Evolutionary conservation across 92 coral and sea anemone genomes (phyloP), one percentile per base, ranked within the genome.

Genomic region (Muricea muricata): DNA sequence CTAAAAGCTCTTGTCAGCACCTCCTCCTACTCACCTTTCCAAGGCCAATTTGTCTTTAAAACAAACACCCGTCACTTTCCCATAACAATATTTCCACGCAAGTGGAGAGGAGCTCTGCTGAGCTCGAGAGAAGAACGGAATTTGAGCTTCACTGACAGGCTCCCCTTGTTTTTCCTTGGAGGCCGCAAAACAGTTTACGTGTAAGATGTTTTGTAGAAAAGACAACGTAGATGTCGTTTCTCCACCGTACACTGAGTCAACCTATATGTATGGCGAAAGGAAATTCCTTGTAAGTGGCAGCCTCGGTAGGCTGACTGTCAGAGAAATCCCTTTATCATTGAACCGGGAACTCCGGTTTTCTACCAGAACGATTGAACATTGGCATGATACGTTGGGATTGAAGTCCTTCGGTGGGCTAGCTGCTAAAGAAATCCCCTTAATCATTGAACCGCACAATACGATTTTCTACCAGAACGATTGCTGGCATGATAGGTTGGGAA

Each of bases 201-300:
- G 70, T 14, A 54, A 34, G 0, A 78, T 11, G 17, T 78, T 26
- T 17, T 78, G 61, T 18, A 78, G 30, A 28, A 78, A 75, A 4
- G 80, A 34, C 65, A 75, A 39, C 6, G 83, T 78, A 52, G 78
- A 86, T 34, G 86, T 31, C 6, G 65, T 41, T 60, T 88, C 78
- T 57, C 93, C 88, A 40, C 91, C 84, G 57, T 83, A 46, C 32
- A 92, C 81, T 12, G 95, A 89, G 61, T 90, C 85, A 12, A 92
- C 65, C 95, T n/a, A n/a, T n/a, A n/a, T 92, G 79, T 25, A 73
- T 42, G 1, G 42, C 7, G 29, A 25, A 6, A 13, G 46, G 26
- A 32, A 21, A 35, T 37, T 5, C 15, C 42, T 24, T 2, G 9
- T 26, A 14, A 23, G 48, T 8, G 1, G 25, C 33, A 37, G 1